Conservation (phyloP, 2,113 vertebrate species). For the Atractosteus spatula region DNA sequence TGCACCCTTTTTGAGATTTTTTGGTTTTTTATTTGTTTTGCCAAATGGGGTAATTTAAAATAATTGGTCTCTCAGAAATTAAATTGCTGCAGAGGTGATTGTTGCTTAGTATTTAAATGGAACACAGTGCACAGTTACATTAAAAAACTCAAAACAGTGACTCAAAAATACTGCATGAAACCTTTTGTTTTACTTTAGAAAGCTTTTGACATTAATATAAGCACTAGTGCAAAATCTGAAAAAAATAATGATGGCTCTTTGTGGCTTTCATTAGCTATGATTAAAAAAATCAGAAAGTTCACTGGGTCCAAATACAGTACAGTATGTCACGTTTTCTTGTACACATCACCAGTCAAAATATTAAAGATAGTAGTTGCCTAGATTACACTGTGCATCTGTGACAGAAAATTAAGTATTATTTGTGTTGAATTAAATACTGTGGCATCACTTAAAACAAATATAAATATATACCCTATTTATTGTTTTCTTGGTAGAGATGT, state of each 20-base stretch:
- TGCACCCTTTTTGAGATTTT: neutral
- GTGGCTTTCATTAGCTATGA: neutral
- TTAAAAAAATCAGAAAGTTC: neutral
- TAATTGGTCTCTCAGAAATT: slow-evolving; percentile 31
- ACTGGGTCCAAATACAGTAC: neutral
- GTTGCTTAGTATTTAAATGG: slow-evolving; percentile 24
- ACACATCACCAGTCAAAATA: neutral
- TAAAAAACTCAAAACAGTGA: slow-evolving; percentile 38
- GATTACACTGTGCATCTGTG: no score
- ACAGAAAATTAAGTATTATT: no score
- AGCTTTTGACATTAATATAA: neutral
- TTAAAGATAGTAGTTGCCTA: neutral
- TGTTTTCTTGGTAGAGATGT: no score
- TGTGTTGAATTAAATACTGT: no score
- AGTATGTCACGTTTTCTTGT: no score
- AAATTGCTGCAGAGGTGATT: slow-evolving; percentile 25
- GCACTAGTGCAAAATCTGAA: neutral
- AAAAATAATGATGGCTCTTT: neutral
- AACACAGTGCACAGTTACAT: slow-evolving; percentile 29
- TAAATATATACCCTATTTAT: no score
- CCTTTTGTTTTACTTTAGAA: slow-evolving; percentile 31
- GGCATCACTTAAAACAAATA: no score
- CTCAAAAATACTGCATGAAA: slow-evolving; percentile 28
- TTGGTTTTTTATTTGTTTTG: slow-evolving; percentile 32
- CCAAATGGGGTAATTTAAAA: slow-evolving; percentile 30